Conservation (phyloP, 2,113 vertebrate genomes). For the Ptychochromis oligacanthus region DNA sequence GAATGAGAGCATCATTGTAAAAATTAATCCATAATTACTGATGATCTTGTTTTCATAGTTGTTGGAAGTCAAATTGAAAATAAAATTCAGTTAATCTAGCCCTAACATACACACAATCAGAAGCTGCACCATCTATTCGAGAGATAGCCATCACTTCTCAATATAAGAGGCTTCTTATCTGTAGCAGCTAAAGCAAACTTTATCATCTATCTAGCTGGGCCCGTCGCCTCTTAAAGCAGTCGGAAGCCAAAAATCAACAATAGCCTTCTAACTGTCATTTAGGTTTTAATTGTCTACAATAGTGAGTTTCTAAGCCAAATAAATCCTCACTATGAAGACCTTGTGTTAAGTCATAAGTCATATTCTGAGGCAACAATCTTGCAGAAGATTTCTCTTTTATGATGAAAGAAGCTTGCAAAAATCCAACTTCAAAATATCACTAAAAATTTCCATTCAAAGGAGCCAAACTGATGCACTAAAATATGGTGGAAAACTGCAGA, state of each 20-base stretch:
- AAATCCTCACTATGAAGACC: not conserved
- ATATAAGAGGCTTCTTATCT: conserved; percentile 41
- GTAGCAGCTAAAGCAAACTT: conserved; percentile 3
- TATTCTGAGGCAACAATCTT: not conserved
- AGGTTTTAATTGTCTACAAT: not conserved
- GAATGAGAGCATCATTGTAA: not conserved
- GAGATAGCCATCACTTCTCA: conserved; percentile 36
- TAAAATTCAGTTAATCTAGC: not conserved
- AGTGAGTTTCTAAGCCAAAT: not conserved
- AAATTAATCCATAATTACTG: not conserved
- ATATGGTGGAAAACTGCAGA: not conserved
- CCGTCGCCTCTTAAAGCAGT: not conserved
- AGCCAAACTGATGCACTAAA: not conserved
- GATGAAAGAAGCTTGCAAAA: not conserved
- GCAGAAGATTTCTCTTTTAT: not conserved
- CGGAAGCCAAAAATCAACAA: not conserved
- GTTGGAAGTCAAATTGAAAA: not conserved
- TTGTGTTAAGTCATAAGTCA: too few species aligned
- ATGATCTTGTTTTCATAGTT: not conserved
- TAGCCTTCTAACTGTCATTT: not conserved
- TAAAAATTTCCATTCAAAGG: not conserved
- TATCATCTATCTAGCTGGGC: conserved; percentile 19
- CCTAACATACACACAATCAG: not conserved
- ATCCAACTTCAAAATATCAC: not conserved
- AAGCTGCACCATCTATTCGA: not conserved